A percentile compares a stretch with the other conserved stretches of the same genome.
Conservation (phyloP, 1,140 invertebrate species). For the Megathymus violae region DNA sequence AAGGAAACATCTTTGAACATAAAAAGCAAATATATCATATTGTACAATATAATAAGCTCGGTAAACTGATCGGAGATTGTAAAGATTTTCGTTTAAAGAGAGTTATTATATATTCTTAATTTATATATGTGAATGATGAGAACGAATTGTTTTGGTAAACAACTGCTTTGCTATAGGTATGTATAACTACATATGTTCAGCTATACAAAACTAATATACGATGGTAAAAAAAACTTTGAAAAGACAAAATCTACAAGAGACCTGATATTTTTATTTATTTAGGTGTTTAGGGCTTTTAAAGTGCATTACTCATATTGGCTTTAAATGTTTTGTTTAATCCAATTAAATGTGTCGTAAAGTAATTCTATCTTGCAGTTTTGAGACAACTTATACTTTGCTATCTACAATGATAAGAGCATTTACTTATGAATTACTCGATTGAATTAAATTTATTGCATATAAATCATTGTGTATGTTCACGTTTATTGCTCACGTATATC, state of each 20-base stretch:
- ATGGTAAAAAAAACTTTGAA: too few species aligned
- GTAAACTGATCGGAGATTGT: conserved; percentile 21
- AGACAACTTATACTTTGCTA: background rate
- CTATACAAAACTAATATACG: too few species aligned
- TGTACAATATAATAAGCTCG: conserved; percentile 20
- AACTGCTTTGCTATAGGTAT: too few species aligned
- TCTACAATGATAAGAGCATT: conserved; percentile 19
- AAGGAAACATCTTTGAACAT: conserved; percentile 22
- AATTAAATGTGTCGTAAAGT: too few species aligned
- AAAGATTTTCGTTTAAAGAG: conserved; percentile 6
- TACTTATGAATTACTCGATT: conserved; percentile 23
- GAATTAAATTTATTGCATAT: conserved; percentile 32
- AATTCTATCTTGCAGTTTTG: too few species aligned
- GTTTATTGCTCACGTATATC: conserved; percentile 20
- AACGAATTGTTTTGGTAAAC: background rate
- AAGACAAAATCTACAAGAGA: too few species aligned
- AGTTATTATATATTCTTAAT: background rate
- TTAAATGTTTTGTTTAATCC: too few species aligned
- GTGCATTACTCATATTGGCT: too few species aligned
- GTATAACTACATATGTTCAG: too few species aligned
- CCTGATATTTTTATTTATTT: too few species aligned
- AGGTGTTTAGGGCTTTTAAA: too few species aligned
- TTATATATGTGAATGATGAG: background rate
- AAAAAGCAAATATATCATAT: conserved; percentile 31
- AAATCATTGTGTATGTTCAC: conserved; percentile 25